phyloP scores from a whole-genome alignment of 2,797 vertebrate genomes.

The Hafferia zeledoni region DNA sequence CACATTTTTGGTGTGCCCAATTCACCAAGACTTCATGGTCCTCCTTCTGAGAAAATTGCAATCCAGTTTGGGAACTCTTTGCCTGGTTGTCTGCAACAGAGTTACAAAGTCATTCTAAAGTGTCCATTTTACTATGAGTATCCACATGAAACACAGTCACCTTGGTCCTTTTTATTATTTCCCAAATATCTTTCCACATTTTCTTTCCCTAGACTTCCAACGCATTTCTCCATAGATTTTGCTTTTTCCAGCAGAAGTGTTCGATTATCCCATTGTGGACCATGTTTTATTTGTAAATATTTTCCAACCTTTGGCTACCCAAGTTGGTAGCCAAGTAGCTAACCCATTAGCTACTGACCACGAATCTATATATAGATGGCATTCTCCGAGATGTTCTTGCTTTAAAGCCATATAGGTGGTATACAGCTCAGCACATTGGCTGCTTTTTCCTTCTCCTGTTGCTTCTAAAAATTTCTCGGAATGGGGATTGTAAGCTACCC shows the following conservation, averaged over 20 bases:
- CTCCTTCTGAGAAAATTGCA: not conserved
- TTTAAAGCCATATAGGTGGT: not conserved
- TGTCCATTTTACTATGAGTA: not conserved
- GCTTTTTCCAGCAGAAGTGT: no score
- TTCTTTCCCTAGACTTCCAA: not conserved
- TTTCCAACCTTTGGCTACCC: not conserved
- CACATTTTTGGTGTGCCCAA: not conserved
- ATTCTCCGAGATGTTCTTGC: not conserved
- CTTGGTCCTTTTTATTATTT: not conserved
- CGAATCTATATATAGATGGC: not conserved
- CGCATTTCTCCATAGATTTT: no score
- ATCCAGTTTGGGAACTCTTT: not conserved
- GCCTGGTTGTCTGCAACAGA: not conserved
- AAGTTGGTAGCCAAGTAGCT: not conserved
- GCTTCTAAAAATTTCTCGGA: not conserved
- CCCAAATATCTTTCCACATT: not conserved
- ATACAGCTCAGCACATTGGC: not conserved
- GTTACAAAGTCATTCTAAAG: not conserved
- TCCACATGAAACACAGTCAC: not conserved
- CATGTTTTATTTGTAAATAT: not conserved
- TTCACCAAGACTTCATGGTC: not conserved
- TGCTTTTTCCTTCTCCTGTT: not conserved
- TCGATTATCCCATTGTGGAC: no score
- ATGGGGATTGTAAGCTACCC: not conserved
- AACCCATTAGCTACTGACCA: not conserved